Evolutionary conservation across 2,888 invertebrate genomes (phyloP), one percentile per base, ranked within the genome.

Genomic region (Colletes collaris): DNA sequence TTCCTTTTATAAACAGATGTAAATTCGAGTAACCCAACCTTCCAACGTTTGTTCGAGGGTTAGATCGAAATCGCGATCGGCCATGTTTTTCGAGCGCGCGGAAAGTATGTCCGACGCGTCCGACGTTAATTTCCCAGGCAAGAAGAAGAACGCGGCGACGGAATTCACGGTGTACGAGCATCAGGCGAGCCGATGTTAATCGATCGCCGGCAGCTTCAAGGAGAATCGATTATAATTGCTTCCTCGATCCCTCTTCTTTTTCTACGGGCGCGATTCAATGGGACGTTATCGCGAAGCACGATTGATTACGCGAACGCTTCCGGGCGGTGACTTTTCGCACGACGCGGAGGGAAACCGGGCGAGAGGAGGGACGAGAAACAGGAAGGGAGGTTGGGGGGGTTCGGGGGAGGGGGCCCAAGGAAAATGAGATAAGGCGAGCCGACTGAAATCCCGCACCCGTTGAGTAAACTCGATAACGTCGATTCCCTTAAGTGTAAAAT

Each of bases 401-500:
- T 19, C 37, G 37, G 13, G 50, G 50, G 37, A 10, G 50, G 50
- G 13, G 35, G 37, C 19, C 19, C 19, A 27, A 46, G 16, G 69
- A 65, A 70, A 72, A 71, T 52, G 65, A 53, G 62, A 44, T 4
- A 58, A 44, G 50, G 55, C 58, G 16, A 44, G 53, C 55, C 44
- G 59, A 27, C 63, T 67, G 13, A 76, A 76, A 82, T 80, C 62
- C 64, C 50, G 59, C 62, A 37, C 50, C 74, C 74, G 78, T 82
- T 79, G 78, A 37, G 56, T 56, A 85, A 82, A 80, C 74, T 62
- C 72, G 78, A 78, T 85, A 85, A 76, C 71, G 72, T 71, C 68
- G 81, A 81, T 81, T 83, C 58, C 64, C 58, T 75, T 83, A 75
- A 82, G 84, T 76, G 76, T 76, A 78, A 82, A 85, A 85, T 85